A percentile compares a stretch with the other conserved stretches of the same genome.
Evolutionary conservation across 2,113 vertebrate species (phyloP).

Genomic region (Equus quagga): DNA sequence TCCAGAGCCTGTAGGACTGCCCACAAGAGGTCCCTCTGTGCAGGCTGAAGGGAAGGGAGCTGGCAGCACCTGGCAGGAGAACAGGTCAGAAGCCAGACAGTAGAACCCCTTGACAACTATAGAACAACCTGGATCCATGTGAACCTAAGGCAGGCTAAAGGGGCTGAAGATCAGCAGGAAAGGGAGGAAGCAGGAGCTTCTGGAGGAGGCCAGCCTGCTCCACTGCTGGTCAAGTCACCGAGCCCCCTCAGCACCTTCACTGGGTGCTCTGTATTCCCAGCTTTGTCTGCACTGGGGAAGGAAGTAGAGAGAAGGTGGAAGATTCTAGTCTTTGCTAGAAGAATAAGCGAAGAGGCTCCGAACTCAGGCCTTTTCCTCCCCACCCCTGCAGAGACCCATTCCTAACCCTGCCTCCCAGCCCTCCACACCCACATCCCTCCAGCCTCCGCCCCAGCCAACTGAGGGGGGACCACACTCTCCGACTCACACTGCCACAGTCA

Average conservation of each 20-base stretch:
- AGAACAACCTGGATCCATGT: background rate
- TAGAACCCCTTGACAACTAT: background rate
- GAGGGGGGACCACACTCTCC: background rate
- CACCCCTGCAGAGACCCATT: background rate
- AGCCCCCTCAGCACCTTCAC: background rate
- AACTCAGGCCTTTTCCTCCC: background rate
- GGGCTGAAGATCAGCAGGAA: too few relatives aligned
- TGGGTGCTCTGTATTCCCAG: background rate
- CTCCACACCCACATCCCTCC: background rate
- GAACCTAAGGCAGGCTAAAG: background rate
- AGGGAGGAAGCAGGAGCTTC: background rate
- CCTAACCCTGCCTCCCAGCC: background rate
- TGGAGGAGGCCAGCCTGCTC: background rate
- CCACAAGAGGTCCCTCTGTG: background rate
- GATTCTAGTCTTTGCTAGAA: background rate
- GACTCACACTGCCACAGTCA: background rate
- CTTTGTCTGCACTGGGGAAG: background rate
- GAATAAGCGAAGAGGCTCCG: background rate
- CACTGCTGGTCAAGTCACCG: background rate
- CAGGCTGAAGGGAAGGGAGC: background rate
- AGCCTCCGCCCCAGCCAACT: background rate
- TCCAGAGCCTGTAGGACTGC: background rate
- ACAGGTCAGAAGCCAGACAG: background rate
- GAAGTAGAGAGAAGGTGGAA: background rate
- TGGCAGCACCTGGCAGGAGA: background rate